A percentile compares a stretch with the other conserved stretches of the same genome.
These are phyloP conservation scores for Cryptus viduatorius DNA, from an alignment of 2,888 invertebrate species.

Conservation along the genomic window DNA sequence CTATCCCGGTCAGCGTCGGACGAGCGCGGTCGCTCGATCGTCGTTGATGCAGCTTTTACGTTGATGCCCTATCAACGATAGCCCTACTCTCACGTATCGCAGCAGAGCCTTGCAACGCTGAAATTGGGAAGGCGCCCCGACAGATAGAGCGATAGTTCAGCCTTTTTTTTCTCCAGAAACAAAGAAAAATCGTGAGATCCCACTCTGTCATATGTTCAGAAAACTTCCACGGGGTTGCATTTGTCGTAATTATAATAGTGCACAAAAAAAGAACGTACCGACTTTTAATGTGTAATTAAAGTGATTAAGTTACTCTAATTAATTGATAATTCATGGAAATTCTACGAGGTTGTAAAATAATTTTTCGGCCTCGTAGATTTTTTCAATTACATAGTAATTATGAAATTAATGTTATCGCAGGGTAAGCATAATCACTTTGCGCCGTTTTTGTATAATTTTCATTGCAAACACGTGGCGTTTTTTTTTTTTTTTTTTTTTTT, in stretches of 20 bases:
- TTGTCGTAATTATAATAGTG: background rate
- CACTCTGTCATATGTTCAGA: conserved; percentile 18
- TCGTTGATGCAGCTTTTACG: conserved; percentile 53
- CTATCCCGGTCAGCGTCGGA: conserved; percentile 43
- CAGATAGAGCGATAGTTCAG: conserved; percentile 36
- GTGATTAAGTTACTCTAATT: background rate
- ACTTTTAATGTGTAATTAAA: background rate
- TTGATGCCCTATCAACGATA: conserved; percentile 24
- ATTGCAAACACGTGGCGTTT: background rate
- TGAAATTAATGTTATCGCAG: background rate
- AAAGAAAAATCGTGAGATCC: background rate
- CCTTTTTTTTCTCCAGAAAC: conserved; percentile 22
- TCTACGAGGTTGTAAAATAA: no score
- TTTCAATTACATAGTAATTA: background rate
- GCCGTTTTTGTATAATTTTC: background rate
- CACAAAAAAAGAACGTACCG: background rate
- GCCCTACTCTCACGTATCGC: conserved; percentile 30
- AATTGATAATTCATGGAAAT: background rate
- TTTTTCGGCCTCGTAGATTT: background rate
- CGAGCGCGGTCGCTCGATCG: conserved; percentile 18
- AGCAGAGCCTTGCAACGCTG: conserved; percentile 34
- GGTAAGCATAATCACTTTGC: conserved; percentile 31
- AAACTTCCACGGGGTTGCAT: conserved; percentile 50
- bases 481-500: background rate
- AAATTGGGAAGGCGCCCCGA: conserved; percentile 14